Evolutionary conservation across 2,888 invertebrate species (phyloP).

Genomic region (Orthonychiurus folsomi): DNA sequence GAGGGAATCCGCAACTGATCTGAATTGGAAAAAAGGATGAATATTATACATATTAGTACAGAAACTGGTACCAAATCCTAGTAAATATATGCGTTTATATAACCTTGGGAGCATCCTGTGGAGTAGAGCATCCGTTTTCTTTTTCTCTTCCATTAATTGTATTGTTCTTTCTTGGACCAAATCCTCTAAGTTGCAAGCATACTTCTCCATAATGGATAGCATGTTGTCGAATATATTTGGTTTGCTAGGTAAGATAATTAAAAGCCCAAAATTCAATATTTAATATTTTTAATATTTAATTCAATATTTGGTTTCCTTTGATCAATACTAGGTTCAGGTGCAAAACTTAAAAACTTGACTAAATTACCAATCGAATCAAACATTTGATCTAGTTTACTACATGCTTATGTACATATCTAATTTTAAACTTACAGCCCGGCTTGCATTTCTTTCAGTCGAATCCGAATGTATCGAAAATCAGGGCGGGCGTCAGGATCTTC

Average conservation of each 20-base stretch:
- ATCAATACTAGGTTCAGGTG: no score
- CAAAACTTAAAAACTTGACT: background rate
- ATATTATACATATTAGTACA: slow-evolving; percentile 2
- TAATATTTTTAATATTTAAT: background rate
- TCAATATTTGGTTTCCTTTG: background rate
- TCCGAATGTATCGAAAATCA: slow-evolving; percentile 64
- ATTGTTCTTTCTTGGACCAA: slow-evolving; percentile 73
- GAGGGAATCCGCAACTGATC: slow-evolving; percentile 69
- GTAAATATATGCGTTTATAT: slow-evolving; percentile 36
- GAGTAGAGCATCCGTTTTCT: slow-evolving; percentile 70
- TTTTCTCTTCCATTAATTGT: slow-evolving; percentile 70
- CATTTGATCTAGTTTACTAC: background rate
- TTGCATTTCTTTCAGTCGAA: slow-evolving; percentile 71
- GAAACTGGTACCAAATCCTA: no score
- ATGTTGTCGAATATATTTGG: slow-evolving; percentile 82
- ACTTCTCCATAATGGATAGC: slow-evolving; percentile 84
- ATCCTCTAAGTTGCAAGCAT: slow-evolving; percentile 74
- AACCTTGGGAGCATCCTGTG: slow-evolving; percentile 80
- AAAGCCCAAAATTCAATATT: no score
- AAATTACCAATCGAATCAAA: background rate
- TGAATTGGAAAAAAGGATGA: slow-evolving; percentile 42
- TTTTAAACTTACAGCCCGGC: slow-evolving; percentile 70
- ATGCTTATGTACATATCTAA: no score
- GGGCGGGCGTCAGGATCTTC: slow-evolving; percentile 71
- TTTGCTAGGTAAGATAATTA: slow-evolving; percentile 52